Conservation (phyloP, 1,140 invertebrate genomes). For the Gryllus bimaculatus region DNA sequence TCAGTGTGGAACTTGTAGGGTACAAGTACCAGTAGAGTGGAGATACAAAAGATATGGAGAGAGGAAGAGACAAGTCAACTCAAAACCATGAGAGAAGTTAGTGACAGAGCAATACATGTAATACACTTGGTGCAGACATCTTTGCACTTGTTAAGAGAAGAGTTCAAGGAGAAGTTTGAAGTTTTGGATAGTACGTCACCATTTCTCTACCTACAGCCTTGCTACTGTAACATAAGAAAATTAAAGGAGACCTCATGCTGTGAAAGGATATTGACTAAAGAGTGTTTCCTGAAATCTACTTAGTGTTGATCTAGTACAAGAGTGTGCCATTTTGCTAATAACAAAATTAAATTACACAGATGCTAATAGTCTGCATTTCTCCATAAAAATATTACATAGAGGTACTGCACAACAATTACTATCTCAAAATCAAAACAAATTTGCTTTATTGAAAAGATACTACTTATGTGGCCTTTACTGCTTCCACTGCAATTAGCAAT, state of each 20-base stretch:
- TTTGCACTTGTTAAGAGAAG: not conserved
- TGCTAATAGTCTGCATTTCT: not conserved
- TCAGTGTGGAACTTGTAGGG: not conserved
- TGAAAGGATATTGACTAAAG: not conserved
- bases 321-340: no score
- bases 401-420: not conserved
- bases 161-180: conserved; percentile 25
- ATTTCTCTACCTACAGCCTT: conserved; percentile 16
- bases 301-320: no score
- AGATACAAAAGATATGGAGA: not conserved
- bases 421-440: not conserved
- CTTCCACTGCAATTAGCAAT: conserved; percentile 6
- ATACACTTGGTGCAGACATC: not conserved
- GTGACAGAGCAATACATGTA: not conserved
- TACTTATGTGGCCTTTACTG: conserved; percentile 18
- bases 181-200: conserved; percentile 53
- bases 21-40: not conserved
- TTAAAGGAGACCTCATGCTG: not conserved
- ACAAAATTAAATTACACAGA: not conserved
- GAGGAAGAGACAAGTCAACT: not conserved
- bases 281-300: not conserved
- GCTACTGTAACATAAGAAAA: conserved; percentile 16
- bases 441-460: not conserved
- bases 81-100: not conserved
- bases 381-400: not conserved